A percentile compares a stretch with the other conserved stretches of the same genome.
Conservation (phyloP, 1,140 invertebrate genomes). For the Wiebesia pumilae region DNA sequence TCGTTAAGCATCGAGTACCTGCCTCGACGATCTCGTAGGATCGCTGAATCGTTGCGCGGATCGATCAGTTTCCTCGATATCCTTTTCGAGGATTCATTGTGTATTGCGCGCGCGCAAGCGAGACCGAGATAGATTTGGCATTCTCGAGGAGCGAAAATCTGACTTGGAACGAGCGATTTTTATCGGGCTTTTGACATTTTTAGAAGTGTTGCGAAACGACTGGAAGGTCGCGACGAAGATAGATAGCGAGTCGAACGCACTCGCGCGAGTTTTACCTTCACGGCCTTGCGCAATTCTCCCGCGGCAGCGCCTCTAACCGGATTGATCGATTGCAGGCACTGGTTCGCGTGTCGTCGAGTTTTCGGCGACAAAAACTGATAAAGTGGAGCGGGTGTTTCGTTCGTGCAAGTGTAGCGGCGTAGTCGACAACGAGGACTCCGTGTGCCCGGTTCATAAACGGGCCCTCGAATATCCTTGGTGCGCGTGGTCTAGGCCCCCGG, state of each 20-base stretch:
- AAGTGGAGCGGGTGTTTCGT: too few species aligned
- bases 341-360: not conserved
- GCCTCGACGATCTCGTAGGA: not conserved
- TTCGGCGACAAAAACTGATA: too few species aligned
- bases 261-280: not conserved
- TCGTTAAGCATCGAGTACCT: not conserved
- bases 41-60: not conserved
- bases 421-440: too few species aligned
- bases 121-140: too few species aligned
- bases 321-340: not conserved
- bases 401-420: too few species aligned
- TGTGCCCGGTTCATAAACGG: too few species aligned
- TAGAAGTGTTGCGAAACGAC: not conserved
- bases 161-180: not conserved
- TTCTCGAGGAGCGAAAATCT: too few species aligned
- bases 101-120: too few species aligned
- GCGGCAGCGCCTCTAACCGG: too few species aligned
- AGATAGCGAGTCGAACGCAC: not conserved
- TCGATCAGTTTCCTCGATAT: not conserved
- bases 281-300: not conserved
- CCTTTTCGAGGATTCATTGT: not conserved
- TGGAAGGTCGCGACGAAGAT: not conserved
- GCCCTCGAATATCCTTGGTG: too few species aligned
- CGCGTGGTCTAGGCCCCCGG: not conserved
- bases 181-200: constrained; percentile 2